Evolutionary conservation across 92 coral and sea anemone genomes (phyloP), one percentile per base, ranked within the genome.

Genomic region (Actinostola sp.): DNA sequence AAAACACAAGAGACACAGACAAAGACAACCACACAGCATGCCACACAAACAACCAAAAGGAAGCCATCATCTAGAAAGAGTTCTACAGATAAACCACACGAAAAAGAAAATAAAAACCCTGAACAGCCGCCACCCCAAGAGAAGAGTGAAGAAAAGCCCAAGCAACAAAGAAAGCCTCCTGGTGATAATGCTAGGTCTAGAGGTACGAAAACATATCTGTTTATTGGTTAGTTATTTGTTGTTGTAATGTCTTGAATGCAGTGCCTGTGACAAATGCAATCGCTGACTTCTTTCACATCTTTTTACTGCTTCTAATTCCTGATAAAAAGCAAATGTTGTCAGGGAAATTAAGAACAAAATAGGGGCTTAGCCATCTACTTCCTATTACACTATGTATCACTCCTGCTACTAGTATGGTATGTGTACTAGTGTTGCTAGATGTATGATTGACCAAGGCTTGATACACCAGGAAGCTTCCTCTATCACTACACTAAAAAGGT

Each of bases 11-110:
- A 84, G 31, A 73, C 96, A 12, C 92, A 83, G 38, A 78, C 85
- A n/a, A 92, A 76, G 65, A 70, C 61, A 23, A 85, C 91, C 4
- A 38, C 84, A 46, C 97, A 88, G 42, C 88, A 92, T 49, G 88
- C 82, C 14, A 91, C 95, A 14, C 97, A 91, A 57, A 91, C 97
- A 1, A 75, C 84, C 17, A 76, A 78, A 23, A 91, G 76, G 63
- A 95, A 85, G 76, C 78, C 98, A 6, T 85, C 93, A 16, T 90
- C 98, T 13, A 82, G 99, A 34, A 83, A 78, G 63, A 88, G 75
- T 61, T 95, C 99, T 4, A 78, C 50, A 30, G 99, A 95, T 61
- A 86, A 71, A 60, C 71, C 85, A 10, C 75, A 50, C 31, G 87
- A 89, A 41, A 71, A 78, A 61, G 83, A 61, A 12, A 71, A 83